Base-by-base conservation (phyloP, 2,113 vertebrate species). In the Entosphenus tridentatus region DNA sequence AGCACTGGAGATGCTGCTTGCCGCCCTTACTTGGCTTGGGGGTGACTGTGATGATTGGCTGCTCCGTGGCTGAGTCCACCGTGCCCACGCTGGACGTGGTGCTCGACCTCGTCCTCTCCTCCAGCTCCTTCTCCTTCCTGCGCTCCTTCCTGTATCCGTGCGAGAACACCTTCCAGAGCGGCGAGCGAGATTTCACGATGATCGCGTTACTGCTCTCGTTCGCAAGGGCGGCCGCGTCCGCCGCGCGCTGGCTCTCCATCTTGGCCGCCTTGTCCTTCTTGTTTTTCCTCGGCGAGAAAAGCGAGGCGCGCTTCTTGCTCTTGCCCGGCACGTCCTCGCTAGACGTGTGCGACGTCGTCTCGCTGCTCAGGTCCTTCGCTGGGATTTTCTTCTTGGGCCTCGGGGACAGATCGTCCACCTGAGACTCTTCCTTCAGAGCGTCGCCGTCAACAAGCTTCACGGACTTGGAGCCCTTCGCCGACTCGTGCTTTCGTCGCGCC, bases 101-200 rank as follows among this genome's bases (percentile, higher is more conserved):
- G 77, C 92, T 91, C 1, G 87, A 81, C 71, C 84, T 86, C 1
- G 86, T 88, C 72, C 83, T 93, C 8, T 86, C 82, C 0, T 89
- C 88, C 1, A 8, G n/a, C 62, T 65, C 62, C 0, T 74, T 54
- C 71, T 91, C 93, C 75, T 91, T 97, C 80, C 92, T 96, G 71
- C 89, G 95, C 78, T 97, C 92, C 76, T 87, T 97, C 77, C 88
- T 95, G 77, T 96, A 92, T 2, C 93, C 87, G 0, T 89, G 95
- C 78, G 96, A 96, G 58, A 98, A 90, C 0, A 87, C 82, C 73
- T 95, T 98, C 93, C 93, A 98, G 70, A 98, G 70, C 0, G 91
- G 62, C n/a, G 62, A 65, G 62, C 62, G 62, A 65, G 21, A 16
- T 65, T 65, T 65, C n/a, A 7, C 39, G 39, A 39, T 7, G 39